Evolutionary conservation across 64 coral and sea anemone genomes (phyloP), one percentile per base, ranked within the genome.

Genomic region (Trachythela sp.): DNA sequence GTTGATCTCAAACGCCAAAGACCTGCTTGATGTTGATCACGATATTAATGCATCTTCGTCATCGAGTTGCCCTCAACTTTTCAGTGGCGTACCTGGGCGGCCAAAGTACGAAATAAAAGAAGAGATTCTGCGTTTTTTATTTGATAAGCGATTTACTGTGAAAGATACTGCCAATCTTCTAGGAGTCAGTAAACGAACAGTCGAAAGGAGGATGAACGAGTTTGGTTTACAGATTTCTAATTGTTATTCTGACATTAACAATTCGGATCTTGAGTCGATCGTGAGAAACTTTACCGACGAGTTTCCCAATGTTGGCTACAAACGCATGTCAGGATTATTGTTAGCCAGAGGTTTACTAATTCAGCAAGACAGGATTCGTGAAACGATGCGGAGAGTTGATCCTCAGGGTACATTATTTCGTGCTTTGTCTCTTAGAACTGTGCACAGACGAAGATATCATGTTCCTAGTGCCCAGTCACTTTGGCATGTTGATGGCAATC

Each of bases 271-370:
- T 13, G 88, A 90, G 17, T 40, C 14, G 24, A 48, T 90, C 42
- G 17, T 85, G 27, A 60, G 52, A 33, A 51, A 48, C 54, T 83
- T 84, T 38, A 43, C 54, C 48, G 0, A 45, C 40, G 75, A 90
- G 37, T 90, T 90, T 27, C 88, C 88, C 45, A 90, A 90, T 40
- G 77, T 45, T 56, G 88, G 77, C 38, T 90, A 90, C 51, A 90
- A 64, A 54, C 29, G 88, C 84, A 90, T 90, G 88, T 83, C 88
- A 52, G 72, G 88, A 31, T 67, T 90, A 20, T 58, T 90, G 50
- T 0, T 84, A 27, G 18, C 32, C 58, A 14, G 88, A 84, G 75
- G 88, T 15, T 48, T 89, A 48, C 68, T 38, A 77, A 20, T 89
- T 45, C 70, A 89, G 20, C 87, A 89, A 48, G 33, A 67, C 48